A percentile compares a stretch with the other conserved stretches of the same genome.
Conservation (phyloP, 2,113 vertebrate species). For the Hucho hucho region DNA sequence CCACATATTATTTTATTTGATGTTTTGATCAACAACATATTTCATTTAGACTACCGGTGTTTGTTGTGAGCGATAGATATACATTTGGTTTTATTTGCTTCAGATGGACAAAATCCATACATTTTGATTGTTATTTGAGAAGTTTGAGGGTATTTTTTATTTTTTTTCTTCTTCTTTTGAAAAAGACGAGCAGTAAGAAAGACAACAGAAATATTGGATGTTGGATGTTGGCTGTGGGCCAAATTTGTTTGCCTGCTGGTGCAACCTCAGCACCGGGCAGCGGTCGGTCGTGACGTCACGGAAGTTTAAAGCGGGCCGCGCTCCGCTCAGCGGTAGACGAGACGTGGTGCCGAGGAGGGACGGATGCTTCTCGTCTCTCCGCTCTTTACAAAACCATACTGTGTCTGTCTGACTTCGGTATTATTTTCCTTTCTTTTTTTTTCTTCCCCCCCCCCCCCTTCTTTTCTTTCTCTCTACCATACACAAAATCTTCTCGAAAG, state of each 20-base stretch:
- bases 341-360: not conserved
- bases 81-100: no score
- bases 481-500: not conserved
- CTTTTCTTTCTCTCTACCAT: no score
- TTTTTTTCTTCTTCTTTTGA: no score
- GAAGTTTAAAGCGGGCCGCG: slow-evolving; percentile 80
- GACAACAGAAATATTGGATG: not conserved
- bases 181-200: not conserved
- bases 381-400: not conserved
- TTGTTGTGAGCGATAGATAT: no score
- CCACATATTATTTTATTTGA: no score
- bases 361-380: not conserved
- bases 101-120: no score
- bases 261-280: slow-evolving; percentile 42
- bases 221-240: not conserved
- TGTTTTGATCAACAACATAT: no score
- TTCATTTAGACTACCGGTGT: no score
- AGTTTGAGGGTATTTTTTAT: no score
- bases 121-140: no score
- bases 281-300: slow-evolving; percentile 67
- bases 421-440: not conserved
- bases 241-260: not conserved
- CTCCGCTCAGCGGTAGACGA: slow-evolving; percentile 50
- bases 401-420: not conserved
- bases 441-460: no score